A percentile compares a stretch with the other conserved stretches of the same genome.
These are phyloP conservation scores for Cynopterus sphinx DNA, from an alignment of 2,797 vertebrate species.

Conservation along the genomic window DNA sequence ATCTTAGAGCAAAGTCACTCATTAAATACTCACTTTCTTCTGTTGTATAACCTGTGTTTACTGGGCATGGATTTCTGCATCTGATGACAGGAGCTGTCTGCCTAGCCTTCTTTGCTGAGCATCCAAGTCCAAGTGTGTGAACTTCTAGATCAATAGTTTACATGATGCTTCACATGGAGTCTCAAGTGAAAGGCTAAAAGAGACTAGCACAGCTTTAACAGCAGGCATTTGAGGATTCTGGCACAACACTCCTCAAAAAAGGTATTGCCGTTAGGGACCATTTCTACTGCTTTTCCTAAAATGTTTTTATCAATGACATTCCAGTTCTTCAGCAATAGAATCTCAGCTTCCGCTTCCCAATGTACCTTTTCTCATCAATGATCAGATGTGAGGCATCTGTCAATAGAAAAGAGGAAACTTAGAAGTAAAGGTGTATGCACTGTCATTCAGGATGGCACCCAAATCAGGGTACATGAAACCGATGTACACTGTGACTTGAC, in stretches of 20 bases:
- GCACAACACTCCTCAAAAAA: background rate
- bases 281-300: background rate
- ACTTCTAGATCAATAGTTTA: background rate
- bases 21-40: background rate
- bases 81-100: background rate
- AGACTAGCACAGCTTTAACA: background rate
- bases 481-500: too few relatives aligned
- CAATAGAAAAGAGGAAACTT: background rate
- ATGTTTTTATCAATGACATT: background rate
- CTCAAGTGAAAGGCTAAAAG: background rate
- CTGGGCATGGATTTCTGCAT: background rate
- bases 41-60: background rate
- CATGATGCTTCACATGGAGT: background rate
- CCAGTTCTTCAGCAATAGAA: background rate
- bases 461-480: background rate
- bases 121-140: background rate
- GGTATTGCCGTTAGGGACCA: background rate
- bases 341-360: background rate
- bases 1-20: background rate
- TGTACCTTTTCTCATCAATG: background rate
- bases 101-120: background rate
- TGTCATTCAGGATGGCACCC: accelerated
- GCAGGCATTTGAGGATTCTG: background rate
- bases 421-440: background rate
- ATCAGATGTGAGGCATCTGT: background rate